A percentile compares a stretch with the other conserved stretches of the same genome.
Conservation (phyloP, 2,113 vertebrate species). For the Eurystomus gularis region DNA sequence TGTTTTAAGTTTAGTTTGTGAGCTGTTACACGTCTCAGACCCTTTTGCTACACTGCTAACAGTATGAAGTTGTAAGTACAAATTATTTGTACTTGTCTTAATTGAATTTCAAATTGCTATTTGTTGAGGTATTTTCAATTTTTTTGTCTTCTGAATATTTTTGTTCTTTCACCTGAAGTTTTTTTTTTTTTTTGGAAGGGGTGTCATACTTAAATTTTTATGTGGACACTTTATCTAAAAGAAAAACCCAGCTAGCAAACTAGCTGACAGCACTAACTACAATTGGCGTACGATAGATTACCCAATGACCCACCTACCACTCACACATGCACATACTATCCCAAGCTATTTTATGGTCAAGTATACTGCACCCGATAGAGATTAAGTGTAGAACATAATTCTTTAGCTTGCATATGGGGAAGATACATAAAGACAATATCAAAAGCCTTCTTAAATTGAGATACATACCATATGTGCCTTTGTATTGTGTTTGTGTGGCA, state of each 20-base stretch:
- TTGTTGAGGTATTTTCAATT: background rate
- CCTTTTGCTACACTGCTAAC: background rate
- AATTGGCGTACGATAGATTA: background rate
- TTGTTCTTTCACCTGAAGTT: background rate
- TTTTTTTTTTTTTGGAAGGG: background rate
- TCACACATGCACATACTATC: background rate
- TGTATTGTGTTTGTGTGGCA: background rate
- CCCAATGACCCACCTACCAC: fast-evolving
- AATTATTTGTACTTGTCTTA: background rate
- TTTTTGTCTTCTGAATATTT: background rate
- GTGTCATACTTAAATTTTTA: background rate
- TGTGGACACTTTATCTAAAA: background rate
- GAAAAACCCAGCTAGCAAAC: background rate
- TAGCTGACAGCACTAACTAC: background rate
- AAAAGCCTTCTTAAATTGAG: background rate
- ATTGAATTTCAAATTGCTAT: background rate
- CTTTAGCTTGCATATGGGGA: background rate
- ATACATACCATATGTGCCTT: background rate
- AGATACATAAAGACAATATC: background rate
- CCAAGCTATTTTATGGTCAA: background rate
- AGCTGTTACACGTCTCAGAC: background rate
- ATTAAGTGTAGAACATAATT: background rate
- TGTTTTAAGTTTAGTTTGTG: background rate
- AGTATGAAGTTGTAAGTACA: background rate
- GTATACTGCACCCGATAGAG: background rate